These are phyloP conservation scores for Chrysomela aeneicollis DNA, from an alignment of 2,888 invertebrate species.

Conservation along the genomic window DNA sequence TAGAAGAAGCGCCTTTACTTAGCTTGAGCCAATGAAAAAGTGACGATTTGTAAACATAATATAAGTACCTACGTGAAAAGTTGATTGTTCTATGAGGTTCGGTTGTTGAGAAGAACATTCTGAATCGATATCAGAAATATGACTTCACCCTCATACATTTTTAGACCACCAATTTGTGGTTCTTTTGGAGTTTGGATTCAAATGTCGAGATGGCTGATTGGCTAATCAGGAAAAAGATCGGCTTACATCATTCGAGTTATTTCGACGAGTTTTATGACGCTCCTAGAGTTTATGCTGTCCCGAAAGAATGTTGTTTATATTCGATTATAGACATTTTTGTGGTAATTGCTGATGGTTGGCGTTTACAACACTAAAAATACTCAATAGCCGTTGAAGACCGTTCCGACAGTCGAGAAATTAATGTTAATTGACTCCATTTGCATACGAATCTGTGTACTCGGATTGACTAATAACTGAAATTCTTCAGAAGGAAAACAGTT, in stretches of 20 bases:
- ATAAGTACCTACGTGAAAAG: no score
- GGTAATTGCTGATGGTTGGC: not conserved
- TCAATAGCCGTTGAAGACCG: not conserved
- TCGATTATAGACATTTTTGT: not conserved
- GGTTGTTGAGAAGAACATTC: no score
- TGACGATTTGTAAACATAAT: no score
- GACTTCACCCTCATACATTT: no score
- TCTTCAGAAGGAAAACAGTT: not conserved
- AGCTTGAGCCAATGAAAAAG: no score
- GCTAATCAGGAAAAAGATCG: no score
- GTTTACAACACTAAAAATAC: not conserved
- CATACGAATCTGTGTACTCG: not conserved
- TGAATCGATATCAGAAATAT: no score
- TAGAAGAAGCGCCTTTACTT: no score
- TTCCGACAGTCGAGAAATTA: not conserved
- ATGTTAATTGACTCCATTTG: slow-evolving; percentile 1
- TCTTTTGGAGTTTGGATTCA: no score
- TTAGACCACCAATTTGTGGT: no score
- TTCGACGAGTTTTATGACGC: not conserved
- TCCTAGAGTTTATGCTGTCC: not conserved
- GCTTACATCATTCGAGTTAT: not conserved
- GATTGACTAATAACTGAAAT: not conserved
- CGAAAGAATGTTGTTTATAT: not conserved
- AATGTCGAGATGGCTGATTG: no score
- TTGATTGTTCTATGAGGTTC: no score